Percentiles rank a stretch among this genome's conserved stretches.
Conservation (phyloP, 2,888 invertebrate species). For the Plebejus argus region DNA sequence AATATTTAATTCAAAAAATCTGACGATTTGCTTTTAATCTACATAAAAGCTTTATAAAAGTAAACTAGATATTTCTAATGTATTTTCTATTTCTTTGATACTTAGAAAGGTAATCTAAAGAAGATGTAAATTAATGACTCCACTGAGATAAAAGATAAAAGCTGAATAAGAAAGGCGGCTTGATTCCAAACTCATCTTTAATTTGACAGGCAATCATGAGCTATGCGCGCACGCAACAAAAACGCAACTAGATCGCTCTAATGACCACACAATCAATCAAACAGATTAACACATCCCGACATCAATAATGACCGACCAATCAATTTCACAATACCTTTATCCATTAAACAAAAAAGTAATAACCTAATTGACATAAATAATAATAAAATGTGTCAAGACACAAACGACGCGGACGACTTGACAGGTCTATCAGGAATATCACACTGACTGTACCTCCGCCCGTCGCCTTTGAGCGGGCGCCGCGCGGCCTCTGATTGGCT, state of each 20-base stretch:
- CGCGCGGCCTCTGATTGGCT: conserved; percentile 55
- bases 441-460: conserved; percentile 64
- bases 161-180: conserved; percentile 26
- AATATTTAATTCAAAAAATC: too few species aligned
- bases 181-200: conserved; percentile 37
- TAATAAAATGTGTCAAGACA: conserved; percentile 80
- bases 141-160: conserved; percentile 1
- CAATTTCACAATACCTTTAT: conserved; percentile 80
- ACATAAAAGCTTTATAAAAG: background rate
- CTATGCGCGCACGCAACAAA: conserved; percentile 50
- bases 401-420: conserved; percentile 77
- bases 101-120: background rate
- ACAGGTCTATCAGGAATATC: conserved; percentile 78
- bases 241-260: conserved; percentile 74
- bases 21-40: background rate
- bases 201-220: conserved; percentile 62
- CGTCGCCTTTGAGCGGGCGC: conserved; percentile 47
- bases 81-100: background rate
- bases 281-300: conserved; percentile 78
- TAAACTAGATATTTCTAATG: background rate
- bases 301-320: conserved; percentile 80
- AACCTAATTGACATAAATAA: conserved; percentile 81
- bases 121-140: conserved; percentile 6
- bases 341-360: conserved; percentile 81
- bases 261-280: conserved; percentile 77